These are phyloP conservation scores for Alcedo quadribrachys DNA, from an alignment of 2,797 vertebrate species.

Conservation along the genomic window DNA sequence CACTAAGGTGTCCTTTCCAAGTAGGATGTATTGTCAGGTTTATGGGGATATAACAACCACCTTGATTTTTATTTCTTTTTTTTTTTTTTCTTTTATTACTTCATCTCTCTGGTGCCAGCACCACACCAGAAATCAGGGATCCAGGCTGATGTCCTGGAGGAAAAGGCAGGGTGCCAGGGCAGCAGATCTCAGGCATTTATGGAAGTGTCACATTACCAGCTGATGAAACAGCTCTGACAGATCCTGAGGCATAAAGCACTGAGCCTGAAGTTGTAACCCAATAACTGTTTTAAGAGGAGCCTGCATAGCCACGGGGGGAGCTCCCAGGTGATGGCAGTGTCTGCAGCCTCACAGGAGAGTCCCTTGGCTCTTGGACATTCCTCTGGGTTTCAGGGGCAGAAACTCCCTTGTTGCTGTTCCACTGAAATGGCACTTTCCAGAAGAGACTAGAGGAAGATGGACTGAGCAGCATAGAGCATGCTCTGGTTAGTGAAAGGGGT, in stretches of 20 bases:
- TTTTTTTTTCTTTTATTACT: background rate
- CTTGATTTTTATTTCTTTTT: background rate
- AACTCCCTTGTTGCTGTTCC: background rate
- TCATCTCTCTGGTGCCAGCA: background rate
- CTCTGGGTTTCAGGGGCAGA: background rate
- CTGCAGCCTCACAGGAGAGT: background rate
- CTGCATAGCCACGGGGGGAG: background rate
- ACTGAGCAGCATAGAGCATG: background rate
- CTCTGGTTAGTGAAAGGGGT: background rate
- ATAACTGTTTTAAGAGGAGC: background rate
- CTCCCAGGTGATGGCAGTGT: background rate
- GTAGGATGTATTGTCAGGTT: background rate
- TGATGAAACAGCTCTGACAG: conserved; percentile 28
- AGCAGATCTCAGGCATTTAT: background rate
- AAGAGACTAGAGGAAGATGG: background rate
- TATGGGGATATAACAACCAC: background rate
- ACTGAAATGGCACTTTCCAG: background rate
- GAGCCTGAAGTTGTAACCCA: background rate
- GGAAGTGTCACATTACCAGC: conserved; percentile 50
- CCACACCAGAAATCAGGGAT: background rate
- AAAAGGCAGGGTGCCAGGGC: background rate
- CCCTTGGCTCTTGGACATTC: background rate
- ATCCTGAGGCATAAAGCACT: background rate
- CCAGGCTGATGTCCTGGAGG: background rate
- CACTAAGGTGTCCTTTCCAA: background rate